phyloP scores from a whole-genome alignment of 1,140 invertebrate genomes.

The Galendromus occidentalis region DNA sequence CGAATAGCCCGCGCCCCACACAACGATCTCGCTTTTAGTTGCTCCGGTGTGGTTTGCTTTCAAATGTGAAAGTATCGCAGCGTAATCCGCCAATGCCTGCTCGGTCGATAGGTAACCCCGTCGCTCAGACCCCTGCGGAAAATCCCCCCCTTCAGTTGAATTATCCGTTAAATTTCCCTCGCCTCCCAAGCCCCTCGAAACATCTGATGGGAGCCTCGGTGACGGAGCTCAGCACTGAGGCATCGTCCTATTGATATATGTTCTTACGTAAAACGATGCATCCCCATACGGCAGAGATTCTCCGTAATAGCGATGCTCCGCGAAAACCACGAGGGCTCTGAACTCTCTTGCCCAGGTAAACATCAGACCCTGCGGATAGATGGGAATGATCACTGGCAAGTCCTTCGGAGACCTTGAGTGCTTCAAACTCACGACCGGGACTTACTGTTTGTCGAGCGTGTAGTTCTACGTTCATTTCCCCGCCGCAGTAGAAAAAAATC shows the following conservation, averaged over 20 bases:
- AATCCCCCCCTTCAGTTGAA: no score
- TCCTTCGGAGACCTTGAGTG: no score
- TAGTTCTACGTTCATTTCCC: constrained; percentile 71
- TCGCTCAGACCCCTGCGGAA: constrained; percentile 36
- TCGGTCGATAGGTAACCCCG: constrained; percentile 65
- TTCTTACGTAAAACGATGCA: constrained; percentile 37
- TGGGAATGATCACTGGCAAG: neutral
- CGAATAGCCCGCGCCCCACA: constrained; percentile 69
- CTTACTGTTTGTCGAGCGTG: constrained; percentile 68
- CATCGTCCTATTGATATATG: neutral
- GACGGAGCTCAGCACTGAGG: no score
- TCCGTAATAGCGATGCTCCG: constrained; percentile 89
- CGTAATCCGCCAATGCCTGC: constrained; percentile 82
- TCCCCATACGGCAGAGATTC: constrained; percentile 65
- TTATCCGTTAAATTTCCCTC: no score
- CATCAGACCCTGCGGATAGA: constrained; percentile 50
- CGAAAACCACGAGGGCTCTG: constrained; percentile 62
- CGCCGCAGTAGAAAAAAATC: constrained; percentile 90
- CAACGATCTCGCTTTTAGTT: constrained; percentile 48
- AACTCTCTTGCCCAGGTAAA: constrained; percentile 66
- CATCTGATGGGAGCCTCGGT: no score
- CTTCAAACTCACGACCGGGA: neutral
- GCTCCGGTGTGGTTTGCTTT: constrained; percentile 20
- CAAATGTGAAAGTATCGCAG: constrained; percentile 48
- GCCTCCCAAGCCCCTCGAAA: no score